phyloP scores from a whole-genome alignment of 2,113 vertebrate species.

The Tinamus guttatus region DNA sequence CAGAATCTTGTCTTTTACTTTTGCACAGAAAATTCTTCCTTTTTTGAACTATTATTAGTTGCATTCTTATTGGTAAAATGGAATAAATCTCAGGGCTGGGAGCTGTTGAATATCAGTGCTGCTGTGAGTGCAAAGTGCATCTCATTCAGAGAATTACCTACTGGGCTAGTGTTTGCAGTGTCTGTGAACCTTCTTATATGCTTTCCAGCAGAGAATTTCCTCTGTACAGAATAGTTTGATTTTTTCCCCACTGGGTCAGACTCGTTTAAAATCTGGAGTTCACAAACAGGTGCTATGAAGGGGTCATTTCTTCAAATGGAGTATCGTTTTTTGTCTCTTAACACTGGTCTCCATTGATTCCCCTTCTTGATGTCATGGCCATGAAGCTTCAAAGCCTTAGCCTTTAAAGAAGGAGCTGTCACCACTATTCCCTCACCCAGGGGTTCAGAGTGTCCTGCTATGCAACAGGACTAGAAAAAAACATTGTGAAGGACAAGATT shows the following conservation, averaged over 20 bases:
- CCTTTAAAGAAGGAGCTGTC: conserved; percentile 26
- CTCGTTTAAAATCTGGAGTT: conserved; percentile 57
- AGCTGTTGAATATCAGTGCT: conserved; percentile 54
- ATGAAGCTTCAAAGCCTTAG: conserved; percentile 42
- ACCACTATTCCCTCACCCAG: conserved; percentile 21
- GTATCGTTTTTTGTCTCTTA: conserved; percentile 42
- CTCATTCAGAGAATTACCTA: conserved; percentile 65
- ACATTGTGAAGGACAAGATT: conserved; percentile 3
- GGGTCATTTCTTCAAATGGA: conserved; percentile 53
- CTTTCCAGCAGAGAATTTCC: conserved; percentile 67
- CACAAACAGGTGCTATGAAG: conserved; percentile 51
- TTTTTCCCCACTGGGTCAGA: conserved; percentile 57
- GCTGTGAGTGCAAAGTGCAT: conserved; percentile 72
- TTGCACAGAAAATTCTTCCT: background rate
- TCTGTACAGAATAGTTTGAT: conserved; percentile 58
- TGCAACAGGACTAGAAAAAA: background rate
- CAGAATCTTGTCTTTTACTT: conserved; percentile 1
- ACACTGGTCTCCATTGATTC: conserved; percentile 32
- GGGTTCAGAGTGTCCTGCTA: background rate
- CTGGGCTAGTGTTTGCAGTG: conserved; percentile 61
- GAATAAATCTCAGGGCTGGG: conserved; percentile 40
- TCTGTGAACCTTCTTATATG: conserved; percentile 61
- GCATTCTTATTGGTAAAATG: conserved; percentile 27
- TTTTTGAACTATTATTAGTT: conserved; percentile 55
- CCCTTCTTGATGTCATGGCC: conserved; percentile 38